Base-by-base conservation (phyloP, 2,888 invertebrate species). In the Luffia ferchaultella region DNA sequence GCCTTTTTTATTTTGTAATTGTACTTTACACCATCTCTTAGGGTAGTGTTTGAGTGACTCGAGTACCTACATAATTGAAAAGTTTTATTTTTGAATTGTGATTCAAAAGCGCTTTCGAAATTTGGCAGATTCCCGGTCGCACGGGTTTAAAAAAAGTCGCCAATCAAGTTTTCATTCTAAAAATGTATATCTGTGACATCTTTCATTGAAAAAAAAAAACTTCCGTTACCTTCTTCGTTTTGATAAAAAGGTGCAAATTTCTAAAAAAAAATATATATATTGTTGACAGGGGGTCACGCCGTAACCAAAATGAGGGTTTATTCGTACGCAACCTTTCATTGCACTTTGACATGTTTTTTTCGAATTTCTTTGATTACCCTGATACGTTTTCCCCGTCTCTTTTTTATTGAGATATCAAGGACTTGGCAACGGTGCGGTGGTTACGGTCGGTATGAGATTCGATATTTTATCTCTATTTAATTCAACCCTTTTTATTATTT, bases 221-320 rank as follows among this genome's bases (percentile, higher is more conserved):
- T 68, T 71, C 79, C 78, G 79, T 79, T 80, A 73, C 67, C 57
- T 59, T 60, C 62, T 57, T 54, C 57, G 64, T 67, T 74, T 74
- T 70, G 62, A 45, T 57, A 58, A 63, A 78, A 82, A 80, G 75
- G 71, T 75, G 73, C 73, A 68, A 75, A 71, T 68, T 73, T 69
- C 56, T 45, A 53, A 44, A 60, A 77, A 76, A 78, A 78, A 74
- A 71, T n/a, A n/a, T n/a, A n/a, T n/a, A n/a, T n/a, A n/a, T 58
- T 68, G 76, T 76, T 79, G 80, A 82, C 74, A 75, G n/a, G 79
- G 82, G 83, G 82, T 82, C 82, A 83, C 76, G 74, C 74, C 78
- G 67, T 58, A 69, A 74, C 76, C 74, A 58, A 80, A 80, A 79
- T 82, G 79, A 79, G 75, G 76, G 75, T 71, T 76, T 79, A 70